Percentiles rank a stretch among this genome's conserved stretches.
These are phyloP conservation scores for Aradus depressus DNA, from an alignment of 2,888 invertebrate species.

Conservation along the genomic window DNA sequence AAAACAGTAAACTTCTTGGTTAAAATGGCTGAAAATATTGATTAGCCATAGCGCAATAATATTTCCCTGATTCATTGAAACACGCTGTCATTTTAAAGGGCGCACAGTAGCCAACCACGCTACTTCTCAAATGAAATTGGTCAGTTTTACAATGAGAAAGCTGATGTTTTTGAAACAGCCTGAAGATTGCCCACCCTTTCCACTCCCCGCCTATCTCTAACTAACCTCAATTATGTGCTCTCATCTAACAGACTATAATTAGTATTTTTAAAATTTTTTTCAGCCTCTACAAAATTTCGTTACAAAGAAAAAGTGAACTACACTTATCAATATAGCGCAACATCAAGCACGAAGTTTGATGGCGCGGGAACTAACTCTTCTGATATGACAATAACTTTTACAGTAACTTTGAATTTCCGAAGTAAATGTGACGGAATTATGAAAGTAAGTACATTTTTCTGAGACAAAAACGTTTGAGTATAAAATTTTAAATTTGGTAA, in stretches of 20 bases:
- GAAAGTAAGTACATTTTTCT: constrained; percentile 20
- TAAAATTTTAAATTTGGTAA: neutral
- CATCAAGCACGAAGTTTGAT: constrained; percentile 33
- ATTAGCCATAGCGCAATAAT: too few species aligned
- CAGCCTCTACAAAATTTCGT: constrained; percentile 18
- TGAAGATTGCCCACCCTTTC: neutral
- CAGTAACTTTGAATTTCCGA: constrained; percentile 19
- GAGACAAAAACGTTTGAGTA: neutral
- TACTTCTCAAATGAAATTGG: too few species aligned
- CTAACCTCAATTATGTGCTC: neutral
- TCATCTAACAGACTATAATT: neutral
- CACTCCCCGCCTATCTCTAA: neutral
- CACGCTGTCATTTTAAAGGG: too few species aligned
- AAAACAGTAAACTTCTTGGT: too few species aligned
- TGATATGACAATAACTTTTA: constrained; percentile 16
- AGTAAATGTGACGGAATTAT: constrained; percentile 28
- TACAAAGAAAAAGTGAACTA: constrained; percentile 16
- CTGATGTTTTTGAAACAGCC: neutral
- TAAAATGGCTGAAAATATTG: too few species aligned
- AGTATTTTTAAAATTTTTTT: neutral
- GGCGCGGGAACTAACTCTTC: constrained; percentile 31
- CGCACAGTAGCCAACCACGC: too few species aligned
- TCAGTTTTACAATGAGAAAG: neutral
- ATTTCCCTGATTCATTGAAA: too few species aligned
- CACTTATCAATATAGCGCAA: constrained; percentile 17